phyloP scores from a whole-genome alignment of 2,113 vertebrate genomes.

The Tylochromis polylepis region DNA sequence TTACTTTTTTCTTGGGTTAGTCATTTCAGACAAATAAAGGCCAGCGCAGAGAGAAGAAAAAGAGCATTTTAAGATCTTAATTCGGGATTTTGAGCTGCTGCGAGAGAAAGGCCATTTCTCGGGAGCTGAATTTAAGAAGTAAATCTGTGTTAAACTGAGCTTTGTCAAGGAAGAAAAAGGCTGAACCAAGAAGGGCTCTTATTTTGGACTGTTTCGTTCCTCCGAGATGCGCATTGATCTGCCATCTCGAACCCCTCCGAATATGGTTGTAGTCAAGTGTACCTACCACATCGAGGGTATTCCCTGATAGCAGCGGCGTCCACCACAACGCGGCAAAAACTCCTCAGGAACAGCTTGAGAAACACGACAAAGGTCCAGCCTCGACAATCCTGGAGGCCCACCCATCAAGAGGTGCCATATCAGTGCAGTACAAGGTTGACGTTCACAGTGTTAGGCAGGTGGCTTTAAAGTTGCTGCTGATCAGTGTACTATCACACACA shows the following conservation, averaged over 20 bases:
- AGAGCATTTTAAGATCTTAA: not conserved
- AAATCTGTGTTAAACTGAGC: not conserved
- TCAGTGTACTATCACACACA: not conserved
- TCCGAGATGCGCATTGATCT: not conserved
- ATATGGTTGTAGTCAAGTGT: not conserved
- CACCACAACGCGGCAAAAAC: not conserved
- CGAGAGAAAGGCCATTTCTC: not conserved
- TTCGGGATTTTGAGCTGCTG: not conserved
- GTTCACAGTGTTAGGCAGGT: not conserved
- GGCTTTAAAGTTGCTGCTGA: not conserved
- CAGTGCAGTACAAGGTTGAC: not conserved
- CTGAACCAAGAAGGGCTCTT: not conserved
- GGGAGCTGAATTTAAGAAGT: not conserved
- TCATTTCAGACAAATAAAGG: not conserved
- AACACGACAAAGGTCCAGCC: not conserved
- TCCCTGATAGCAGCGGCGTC: not conserved
- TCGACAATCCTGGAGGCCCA: not conserved
- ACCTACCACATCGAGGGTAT: not conserved
- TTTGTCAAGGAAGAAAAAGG: not conserved
- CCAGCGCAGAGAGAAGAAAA: not conserved
- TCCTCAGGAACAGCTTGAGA: not conserved
- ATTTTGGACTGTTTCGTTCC: not conserved
- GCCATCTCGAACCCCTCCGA: not conserved
- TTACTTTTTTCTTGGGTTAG: not conserved
- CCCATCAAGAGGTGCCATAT: not conserved